phyloP scores from a whole-genome alignment of 2,113 vertebrate genomes.

The Plestiodon gilberti region DNA sequence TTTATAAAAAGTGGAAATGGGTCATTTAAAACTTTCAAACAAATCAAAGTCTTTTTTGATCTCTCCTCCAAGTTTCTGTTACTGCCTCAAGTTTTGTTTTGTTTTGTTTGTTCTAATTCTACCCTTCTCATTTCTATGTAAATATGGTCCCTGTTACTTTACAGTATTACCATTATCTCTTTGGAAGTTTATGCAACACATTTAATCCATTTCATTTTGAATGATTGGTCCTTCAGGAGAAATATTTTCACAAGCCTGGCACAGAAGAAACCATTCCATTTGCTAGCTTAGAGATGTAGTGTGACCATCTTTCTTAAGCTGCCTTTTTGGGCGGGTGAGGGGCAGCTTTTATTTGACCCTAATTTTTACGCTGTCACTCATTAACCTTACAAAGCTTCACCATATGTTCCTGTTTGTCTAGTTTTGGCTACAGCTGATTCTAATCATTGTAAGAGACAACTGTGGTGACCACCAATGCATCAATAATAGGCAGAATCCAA shows the following conservation, averaged over 20 bases:
- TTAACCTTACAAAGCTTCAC: background rate
- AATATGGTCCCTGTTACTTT: slow-evolving; percentile 72
- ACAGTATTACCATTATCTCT: slow-evolving; percentile 64
- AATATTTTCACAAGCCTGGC: slow-evolving; percentile 54
- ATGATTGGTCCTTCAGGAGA: slow-evolving; percentile 54
- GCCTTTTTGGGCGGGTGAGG: background rate
- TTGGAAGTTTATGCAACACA: slow-evolving; percentile 60
- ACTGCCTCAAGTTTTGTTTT: slow-evolving; percentile 60
- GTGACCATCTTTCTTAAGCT: background rate
- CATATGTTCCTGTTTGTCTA: background rate
- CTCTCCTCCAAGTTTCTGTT: slow-evolving; percentile 76
- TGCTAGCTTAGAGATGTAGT: slow-evolving; percentile 3
- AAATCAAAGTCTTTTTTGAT: slow-evolving; percentile 82
- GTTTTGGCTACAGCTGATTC: background rate
- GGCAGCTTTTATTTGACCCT: background rate
- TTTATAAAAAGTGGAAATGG: slow-evolving; percentile 82
- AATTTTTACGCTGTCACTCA: background rate
- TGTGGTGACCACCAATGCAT: background rate
- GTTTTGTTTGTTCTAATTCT: slow-evolving; percentile 58
- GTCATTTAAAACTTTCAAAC: slow-evolving; percentile 84
- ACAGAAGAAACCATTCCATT: slow-evolving; percentile 26
- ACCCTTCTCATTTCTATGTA: slow-evolving; percentile 63
- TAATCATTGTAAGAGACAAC: background rate
- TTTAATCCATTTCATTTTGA: slow-evolving; percentile 72
- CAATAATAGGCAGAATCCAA: too few species aligned